Percentiles rank a stretch among this genome's conserved stretches.
phyloP scores from a whole-genome alignment of 2,113 vertebrate species.

The Engystomops pustulosus region DNA sequence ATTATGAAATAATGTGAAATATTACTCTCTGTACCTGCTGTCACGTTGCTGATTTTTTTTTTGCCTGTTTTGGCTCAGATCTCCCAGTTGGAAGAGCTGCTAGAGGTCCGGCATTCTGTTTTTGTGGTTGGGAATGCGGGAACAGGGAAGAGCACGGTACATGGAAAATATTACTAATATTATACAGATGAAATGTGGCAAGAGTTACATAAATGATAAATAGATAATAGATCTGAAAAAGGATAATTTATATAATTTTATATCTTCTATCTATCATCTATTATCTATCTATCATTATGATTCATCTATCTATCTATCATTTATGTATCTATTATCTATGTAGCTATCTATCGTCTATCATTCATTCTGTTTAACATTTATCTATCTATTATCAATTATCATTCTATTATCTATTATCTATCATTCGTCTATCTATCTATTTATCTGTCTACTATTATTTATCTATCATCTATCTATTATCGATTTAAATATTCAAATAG shows the following conservation, averaged over 20 bases:
- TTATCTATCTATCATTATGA: neutral
- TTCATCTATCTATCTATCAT: neutral
- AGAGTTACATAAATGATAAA: neutral
- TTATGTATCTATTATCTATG: no score
- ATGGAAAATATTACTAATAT: neutral
- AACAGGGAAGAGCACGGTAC: conserved; percentile 78
- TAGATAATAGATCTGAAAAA: no score
- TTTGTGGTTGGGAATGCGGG: conserved; percentile 79
- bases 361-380: neutral
- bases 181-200: neutral
- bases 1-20: neutral
- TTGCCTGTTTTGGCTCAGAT: conserved; percentile 64
- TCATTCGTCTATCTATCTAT: neutral
- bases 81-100: conserved; percentile 76
- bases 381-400: neutral
- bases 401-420: neutral
- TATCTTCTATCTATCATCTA: neutral
- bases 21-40: neutral
- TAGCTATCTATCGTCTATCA: no score
- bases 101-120: conserved; percentile 75
- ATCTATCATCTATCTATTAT: neutral
- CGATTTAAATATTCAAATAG: no score
- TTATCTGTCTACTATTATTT: neutral
- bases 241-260: no score
- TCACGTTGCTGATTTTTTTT: neutral